A percentile compares a stretch with the other conserved stretches of the same genome.
These are phyloP conservation scores for Ylistrum balloti DNA, from an alignment of 1,140 invertebrate species.

Conservation along the genomic window DNA sequence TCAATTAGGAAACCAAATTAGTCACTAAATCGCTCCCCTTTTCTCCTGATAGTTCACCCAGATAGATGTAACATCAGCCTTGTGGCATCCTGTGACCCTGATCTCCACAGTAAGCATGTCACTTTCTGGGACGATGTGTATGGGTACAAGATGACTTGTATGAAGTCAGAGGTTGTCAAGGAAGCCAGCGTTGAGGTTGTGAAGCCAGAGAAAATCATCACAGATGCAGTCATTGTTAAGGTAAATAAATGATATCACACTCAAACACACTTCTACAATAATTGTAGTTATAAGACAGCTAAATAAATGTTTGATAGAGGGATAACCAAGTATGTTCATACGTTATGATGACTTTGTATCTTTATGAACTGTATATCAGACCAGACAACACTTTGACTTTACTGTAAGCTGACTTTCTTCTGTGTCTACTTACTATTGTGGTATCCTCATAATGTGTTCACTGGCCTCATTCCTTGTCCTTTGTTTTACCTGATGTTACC, in stretches of 20 bases:
- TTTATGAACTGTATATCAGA: too few relatives aligned
- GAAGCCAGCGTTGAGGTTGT: slow-evolving; percentile 78
- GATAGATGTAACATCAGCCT: slow-evolving; percentile 79
- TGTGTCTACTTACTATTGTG: too few relatives aligned
- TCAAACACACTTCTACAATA: too few relatives aligned
- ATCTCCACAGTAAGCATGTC: slow-evolving; percentile 72
- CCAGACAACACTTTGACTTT: too few relatives aligned
- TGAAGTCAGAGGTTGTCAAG: slow-evolving; percentile 76
- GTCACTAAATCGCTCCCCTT: not conserved
- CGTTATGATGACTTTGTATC: too few relatives aligned
- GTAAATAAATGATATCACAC: slow-evolving; percentile 67
- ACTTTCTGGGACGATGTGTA: slow-evolving; percentile 82
- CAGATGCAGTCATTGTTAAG: slow-evolving; percentile 77
- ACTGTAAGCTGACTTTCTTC: too few relatives aligned
- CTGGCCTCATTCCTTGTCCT: too few relatives aligned
- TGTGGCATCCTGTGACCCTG: slow-evolving; percentile 72
- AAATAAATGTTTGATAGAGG: too few relatives aligned
- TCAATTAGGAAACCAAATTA: not conserved
- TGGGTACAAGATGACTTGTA: slow-evolving; percentile 81
- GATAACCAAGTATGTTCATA: too few relatives aligned
- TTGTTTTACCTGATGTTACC: too few relatives aligned
- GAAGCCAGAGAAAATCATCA: slow-evolving; percentile 69
- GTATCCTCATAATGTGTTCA: too few relatives aligned
- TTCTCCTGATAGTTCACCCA: slow-evolving; percentile 76
- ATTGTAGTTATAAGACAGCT: too few relatives aligned